phyloP scores from a whole-genome alignment of 1,140 invertebrate species.

The Hestina assimilis region DNA sequence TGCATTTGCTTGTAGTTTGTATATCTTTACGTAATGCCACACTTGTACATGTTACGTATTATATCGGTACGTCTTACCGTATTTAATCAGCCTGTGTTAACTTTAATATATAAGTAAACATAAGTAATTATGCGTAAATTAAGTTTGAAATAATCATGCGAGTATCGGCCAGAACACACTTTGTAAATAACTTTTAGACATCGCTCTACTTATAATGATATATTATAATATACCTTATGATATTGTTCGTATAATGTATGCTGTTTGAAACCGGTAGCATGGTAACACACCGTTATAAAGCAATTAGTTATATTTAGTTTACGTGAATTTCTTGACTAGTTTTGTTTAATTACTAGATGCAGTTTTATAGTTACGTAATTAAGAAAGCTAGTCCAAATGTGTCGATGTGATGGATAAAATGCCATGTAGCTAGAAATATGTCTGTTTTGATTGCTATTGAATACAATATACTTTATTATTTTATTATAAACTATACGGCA shows the following conservation, averaged over 20 bases:
- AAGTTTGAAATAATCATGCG: conserved; percentile 21
- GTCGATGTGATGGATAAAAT: conserved; percentile 71
- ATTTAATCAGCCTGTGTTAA: conserved; percentile 42
- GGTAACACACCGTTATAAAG: conserved; percentile 53
- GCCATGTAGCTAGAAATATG: conserved; percentile 64
- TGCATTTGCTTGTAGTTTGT: conserved; percentile 74
- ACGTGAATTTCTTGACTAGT: conserved; percentile 66
- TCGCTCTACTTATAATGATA: conserved; percentile 37
- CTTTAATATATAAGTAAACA: conserved; percentile 27
- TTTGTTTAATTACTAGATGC: conserved; percentile 73
- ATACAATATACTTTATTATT: conserved; percentile 22
- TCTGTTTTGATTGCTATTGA: conserved; percentile 49
- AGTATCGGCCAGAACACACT: conserved; percentile 33
- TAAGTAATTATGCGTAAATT: conserved; percentile 26
- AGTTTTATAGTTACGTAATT: conserved; percentile 69
- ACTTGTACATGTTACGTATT: conserved; percentile 28
- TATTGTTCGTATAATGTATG: conserved; percentile 48
- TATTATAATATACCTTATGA: conserved; percentile 41
- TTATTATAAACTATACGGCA: conserved; percentile 34
- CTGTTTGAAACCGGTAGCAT: conserved; percentile 38
- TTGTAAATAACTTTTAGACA: conserved; percentile 38
- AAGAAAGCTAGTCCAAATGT: conserved; percentile 76
- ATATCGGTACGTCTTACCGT: conserved; percentile 27
- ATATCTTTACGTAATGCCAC: conserved; percentile 48
- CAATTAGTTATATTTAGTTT: conserved; percentile 51